Base-by-base conservation (phyloP, 2,888 invertebrate genomes). In the Amphimallon solstitiale region DNA sequence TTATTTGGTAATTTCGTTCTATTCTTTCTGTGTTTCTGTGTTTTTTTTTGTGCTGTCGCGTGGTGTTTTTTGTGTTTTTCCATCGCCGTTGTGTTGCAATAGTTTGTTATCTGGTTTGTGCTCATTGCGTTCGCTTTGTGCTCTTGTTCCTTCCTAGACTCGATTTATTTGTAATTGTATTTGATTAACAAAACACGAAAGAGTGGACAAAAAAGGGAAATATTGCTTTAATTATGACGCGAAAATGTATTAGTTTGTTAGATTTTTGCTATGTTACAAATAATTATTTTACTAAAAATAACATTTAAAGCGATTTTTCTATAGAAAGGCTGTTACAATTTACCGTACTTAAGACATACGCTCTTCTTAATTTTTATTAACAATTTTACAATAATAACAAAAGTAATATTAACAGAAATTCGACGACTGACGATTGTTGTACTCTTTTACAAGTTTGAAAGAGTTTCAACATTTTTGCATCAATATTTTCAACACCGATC, bases 1-100 rank as follows among this genome's bases (percentile, higher is more conserved):
- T 59, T 59, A 59, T 59, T 59, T 29, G 56, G 23, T 59, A 59
- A 43, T 59, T 59, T 59, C 43, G 15, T 29, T 43, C 43, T 15
- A 43, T 23, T 43, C 15, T 59, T 59, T 43, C 29, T 43, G 12
- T 21, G 29, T 34, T 43, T 43, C 23, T 21, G 29, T 34, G 10
- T 21, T 10, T 45, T 10, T 37, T 43, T 45, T 45, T 17, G n/a
- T n/a, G n/a, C n/a, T n/a, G n/a, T n/a, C n/a, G 17, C 29, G 43
- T 43, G 29, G 43, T 9, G 56, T 59, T 59, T 43, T 43, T 59
- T 59, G 56, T 43, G 29, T 21, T 29, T 56, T 38, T 10, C 15
- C 19, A 12, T 5, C n/a, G 17, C 34, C 43, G 29, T 15, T 43
- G 23, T 59, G 56, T 34, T 34, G 34, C 15, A 45, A n/a, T 17